Percentiles rank a stretch among this genome's conserved stretches.
phyloP scores from a whole-genome alignment of 2,797 vertebrate species.

The Nasua narica region DNA sequence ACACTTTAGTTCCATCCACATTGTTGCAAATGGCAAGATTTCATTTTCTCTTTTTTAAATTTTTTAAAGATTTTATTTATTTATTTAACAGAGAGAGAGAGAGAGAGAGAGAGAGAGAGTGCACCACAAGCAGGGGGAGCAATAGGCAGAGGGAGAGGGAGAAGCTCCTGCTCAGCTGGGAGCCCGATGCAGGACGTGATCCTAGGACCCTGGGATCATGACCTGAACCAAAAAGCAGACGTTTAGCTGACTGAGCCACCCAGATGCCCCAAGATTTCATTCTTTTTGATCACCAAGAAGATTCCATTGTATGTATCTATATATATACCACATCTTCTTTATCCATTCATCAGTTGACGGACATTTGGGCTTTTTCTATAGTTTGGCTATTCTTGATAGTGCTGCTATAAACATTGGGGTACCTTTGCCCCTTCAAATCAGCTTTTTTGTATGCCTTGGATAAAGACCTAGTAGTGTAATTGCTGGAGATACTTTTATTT shows the following conservation, averaged over 20 bases:
- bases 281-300: neutral
- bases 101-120: neutral
- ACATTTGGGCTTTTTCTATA: neutral
- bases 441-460: neutral
- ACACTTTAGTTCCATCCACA: neutral
- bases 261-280: neutral
- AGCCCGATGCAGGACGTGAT: neutral
- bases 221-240: neutral
- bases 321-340: neutral
- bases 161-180: neutral
- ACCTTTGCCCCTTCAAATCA: neutral
- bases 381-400: neutral
- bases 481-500: neutral
- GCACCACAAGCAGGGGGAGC: too few relatives aligned
- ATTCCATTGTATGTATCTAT: neutral
- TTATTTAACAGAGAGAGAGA: neutral
- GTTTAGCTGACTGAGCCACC: neutral
- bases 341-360: neutral
- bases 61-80: neutral
- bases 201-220: neutral
- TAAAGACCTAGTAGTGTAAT: neutral
- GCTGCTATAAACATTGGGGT: neutral
- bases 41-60: neutral
- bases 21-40: neutral
- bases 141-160: too few relatives aligned